phyloP scores from a whole-genome alignment of 1,140 invertebrate genomes.

The Trachymyrmex cornetzi region DNA sequence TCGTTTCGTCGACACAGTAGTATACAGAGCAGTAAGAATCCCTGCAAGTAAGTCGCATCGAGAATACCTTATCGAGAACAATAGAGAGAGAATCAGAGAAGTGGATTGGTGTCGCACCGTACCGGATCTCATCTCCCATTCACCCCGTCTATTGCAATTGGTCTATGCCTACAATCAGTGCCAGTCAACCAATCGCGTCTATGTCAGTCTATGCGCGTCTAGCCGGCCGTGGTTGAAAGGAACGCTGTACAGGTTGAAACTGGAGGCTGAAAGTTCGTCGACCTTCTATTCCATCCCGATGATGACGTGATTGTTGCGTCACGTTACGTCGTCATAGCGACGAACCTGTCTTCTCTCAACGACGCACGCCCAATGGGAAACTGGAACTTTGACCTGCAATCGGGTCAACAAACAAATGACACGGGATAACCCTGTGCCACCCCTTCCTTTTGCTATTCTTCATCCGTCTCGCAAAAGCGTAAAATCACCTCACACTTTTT shows the following conservation, averaged over 20 bases:
- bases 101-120: background rate
- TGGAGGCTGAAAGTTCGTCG: conserved; percentile 64
- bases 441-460: background rate
- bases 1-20: background rate
- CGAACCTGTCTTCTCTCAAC: conserved; percentile 42
- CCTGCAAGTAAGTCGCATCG: background rate
- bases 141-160: conserved; percentile 16
- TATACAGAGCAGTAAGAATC: background rate
- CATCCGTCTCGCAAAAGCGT: background rate
- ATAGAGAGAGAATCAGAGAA: conserved; percentile 5
- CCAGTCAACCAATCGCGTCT: conserved; percentile 26
- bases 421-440: conserved; percentile 11
- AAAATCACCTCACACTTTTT: background rate
- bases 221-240: background rate
- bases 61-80: conserved; percentile 27
- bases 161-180: background rate
- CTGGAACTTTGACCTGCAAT: conserved; percentile 77
- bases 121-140: conserved; percentile 31
- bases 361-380: conserved; percentile 68
- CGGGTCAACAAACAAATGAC: conserved; percentile 64
- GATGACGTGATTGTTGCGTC: conserved; percentile 78
- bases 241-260: conserved; percentile 7
- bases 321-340: conserved; percentile 79
- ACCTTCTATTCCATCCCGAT: conserved; percentile 36
- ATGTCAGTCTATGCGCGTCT: too few species aligned